Conservation (phyloP, 2,113 vertebrate species). For the Edolisoma coerulescens region DNA sequence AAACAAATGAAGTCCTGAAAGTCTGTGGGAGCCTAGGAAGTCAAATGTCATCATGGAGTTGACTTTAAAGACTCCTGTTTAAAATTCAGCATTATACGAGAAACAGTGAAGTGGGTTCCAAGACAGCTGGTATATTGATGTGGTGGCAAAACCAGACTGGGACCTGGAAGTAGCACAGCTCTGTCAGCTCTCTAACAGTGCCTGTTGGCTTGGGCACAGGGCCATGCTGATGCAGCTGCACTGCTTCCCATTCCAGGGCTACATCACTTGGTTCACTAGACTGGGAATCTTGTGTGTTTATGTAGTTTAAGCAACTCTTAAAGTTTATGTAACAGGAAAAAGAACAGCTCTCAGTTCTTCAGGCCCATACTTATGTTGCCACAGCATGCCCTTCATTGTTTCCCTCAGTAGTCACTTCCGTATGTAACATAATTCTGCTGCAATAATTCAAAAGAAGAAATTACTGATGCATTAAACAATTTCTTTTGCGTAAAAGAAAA, state of each 20-base stretch:
- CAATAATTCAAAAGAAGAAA: neutral
- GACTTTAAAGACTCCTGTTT: neutral
- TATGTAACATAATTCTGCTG: neutral
- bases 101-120: neutral
- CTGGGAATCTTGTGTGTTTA: neutral
- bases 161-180: neutral
- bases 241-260: neutral
- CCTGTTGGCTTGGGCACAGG: neutral
- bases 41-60: neutral
- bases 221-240: neutral
- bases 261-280: neutral
- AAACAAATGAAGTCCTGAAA: neutral
- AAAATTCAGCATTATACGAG: neutral
- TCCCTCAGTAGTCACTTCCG: neutral
- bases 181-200: neutral
- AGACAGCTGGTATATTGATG: neutral
- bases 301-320: neutral
- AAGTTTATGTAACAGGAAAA: neutral
- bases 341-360: neutral
- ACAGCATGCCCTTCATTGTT: neutral
- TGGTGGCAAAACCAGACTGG: neutral
- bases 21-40: neutral
- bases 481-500: neutral
- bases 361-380: neutral
- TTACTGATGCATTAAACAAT: neutral